phyloP scores from a whole-genome alignment of 2,113 vertebrate species.

The Oncorhynchus nerka region DNA sequence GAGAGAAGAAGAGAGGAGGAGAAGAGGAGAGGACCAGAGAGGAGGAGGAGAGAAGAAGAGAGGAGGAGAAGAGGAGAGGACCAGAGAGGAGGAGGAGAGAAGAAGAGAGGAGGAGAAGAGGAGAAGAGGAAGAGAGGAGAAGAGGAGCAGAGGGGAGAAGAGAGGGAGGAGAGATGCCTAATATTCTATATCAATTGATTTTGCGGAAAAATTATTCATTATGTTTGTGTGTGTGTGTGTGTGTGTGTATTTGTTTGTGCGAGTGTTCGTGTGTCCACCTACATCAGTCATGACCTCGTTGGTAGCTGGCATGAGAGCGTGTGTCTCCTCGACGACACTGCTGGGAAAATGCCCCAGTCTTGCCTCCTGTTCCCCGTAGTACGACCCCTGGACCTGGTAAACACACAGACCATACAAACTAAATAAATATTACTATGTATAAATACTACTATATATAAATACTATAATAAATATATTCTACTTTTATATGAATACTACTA shows the following conservation, averaged over 20 bases:
- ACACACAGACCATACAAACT: background rate
- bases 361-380: constrained; percentile 82
- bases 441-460: too few relatives aligned
- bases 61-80: too few relatives aligned
- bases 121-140: too few relatives aligned
- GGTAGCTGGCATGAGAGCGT: constrained; percentile 78
- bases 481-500: too few relatives aligned
- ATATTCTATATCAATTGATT: background rate
- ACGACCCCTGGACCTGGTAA: constrained; percentile 81
- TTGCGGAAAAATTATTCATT: background rate
- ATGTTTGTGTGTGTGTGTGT: constrained; percentile 9
- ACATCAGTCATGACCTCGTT: constrained; percentile 82
- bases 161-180: background rate
- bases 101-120: too few relatives aligned
- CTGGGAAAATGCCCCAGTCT: constrained; percentile 86
- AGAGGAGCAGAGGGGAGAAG: too few relatives aligned
- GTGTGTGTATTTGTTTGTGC: background rate
- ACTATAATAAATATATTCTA: too few relatives aligned
- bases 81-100: too few relatives aligned
- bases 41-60: too few relatives aligned
- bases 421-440: too few relatives aligned
- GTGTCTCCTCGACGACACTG: constrained; percentile 81
- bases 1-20: too few relatives aligned
- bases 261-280: constrained; percentile 47
- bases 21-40: too few relatives aligned